phyloP scores from a whole-genome alignment of 2,888 invertebrate species.

The Ochropleura leucogaster region DNA sequence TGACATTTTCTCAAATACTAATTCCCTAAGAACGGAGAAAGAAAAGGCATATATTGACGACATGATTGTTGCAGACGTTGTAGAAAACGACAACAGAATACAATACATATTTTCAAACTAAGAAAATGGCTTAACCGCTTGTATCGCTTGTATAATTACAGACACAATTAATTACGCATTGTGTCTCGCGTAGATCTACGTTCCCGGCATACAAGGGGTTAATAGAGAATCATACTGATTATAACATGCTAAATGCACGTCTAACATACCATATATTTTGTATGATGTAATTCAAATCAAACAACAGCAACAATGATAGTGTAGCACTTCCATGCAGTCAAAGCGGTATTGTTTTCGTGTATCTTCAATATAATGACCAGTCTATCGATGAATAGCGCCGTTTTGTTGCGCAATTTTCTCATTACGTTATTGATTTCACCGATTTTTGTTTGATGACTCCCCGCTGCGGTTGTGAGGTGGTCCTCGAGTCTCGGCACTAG shows the following conservation, averaged over 20 bases:
- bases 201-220: too few species aligned
- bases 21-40: neutral
- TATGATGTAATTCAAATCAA: constrained; percentile 21
- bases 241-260: neutral
- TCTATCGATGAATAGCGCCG: constrained; percentile 73
- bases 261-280: neutral
- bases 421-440: constrained; percentile 89
- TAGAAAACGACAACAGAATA: neutral
- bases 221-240: neutral
- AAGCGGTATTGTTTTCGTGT: constrained; percentile 68
- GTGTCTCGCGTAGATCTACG: too few species aligned
- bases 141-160: too few species aligned
- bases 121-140: neutral
- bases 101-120: neutral
- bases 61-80: neutral
- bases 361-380: constrained; percentile 66
- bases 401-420: constrained; percentile 86
- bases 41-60: neutral
- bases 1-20: neutral
- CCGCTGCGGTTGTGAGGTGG: constrained; percentile 75
- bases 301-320: constrained; percentile 16
- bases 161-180: too few species aligned
- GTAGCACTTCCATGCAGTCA: constrained; percentile 37
- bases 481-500: constrained; percentile 62
- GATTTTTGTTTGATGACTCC: constrained; percentile 82